A percentile compares a stretch with the other conserved stretches of the same genome.
phyloP scores from a whole-genome alignment of 2,888 invertebrate species.

The Neuroscelio doddi region DNA sequence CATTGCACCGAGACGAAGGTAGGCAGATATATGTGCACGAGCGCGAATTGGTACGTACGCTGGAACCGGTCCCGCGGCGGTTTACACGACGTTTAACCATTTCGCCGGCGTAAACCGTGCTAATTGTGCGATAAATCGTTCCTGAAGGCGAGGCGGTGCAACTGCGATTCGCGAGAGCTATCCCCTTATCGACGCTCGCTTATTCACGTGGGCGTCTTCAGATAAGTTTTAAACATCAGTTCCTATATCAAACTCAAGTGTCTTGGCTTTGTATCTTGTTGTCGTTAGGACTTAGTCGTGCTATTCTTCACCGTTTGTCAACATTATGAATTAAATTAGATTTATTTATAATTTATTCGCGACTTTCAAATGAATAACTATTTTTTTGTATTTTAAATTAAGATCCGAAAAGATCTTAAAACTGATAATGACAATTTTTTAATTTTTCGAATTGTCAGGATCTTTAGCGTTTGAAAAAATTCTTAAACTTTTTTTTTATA shows the following conservation, averaged over 20 bases:
- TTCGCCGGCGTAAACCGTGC: constrained; percentile 40
- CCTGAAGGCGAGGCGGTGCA: constrained; percentile 36
- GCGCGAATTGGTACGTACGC: constrained; percentile 32
- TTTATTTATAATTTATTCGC: too few relatives aligned
- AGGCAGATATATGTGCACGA: constrained; percentile 29
- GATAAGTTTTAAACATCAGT: constrained; percentile 33
- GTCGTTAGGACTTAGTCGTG: too few relatives aligned
- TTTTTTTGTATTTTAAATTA: too few relatives aligned
- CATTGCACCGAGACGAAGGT: constrained; percentile 34
- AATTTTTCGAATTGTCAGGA: too few relatives aligned
- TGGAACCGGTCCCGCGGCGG: constrained; percentile 43
- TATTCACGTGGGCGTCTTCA: constrained; percentile 42
- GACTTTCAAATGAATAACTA: too few relatives aligned
- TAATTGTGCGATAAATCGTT: constrained; percentile 54
- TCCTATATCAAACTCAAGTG: constrained; percentile 33
- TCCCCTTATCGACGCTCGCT: constrained; percentile 42
- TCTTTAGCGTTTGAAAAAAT: too few relatives aligned
- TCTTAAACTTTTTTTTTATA: too few relatives aligned
- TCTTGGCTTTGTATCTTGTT: too few relatives aligned
- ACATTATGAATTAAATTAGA: too few relatives aligned
- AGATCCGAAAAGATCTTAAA: too few relatives aligned
- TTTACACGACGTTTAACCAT: constrained; percentile 43
- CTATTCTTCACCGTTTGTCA: too few relatives aligned
- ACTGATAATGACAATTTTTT: too few relatives aligned
- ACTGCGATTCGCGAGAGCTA: constrained; percentile 39